Evolutionary conservation across 2,797 vertebrate genomes (phyloP), one percentile per base, ranked within the genome.

Genomic region (Thripadectes ignobilis): DNA sequence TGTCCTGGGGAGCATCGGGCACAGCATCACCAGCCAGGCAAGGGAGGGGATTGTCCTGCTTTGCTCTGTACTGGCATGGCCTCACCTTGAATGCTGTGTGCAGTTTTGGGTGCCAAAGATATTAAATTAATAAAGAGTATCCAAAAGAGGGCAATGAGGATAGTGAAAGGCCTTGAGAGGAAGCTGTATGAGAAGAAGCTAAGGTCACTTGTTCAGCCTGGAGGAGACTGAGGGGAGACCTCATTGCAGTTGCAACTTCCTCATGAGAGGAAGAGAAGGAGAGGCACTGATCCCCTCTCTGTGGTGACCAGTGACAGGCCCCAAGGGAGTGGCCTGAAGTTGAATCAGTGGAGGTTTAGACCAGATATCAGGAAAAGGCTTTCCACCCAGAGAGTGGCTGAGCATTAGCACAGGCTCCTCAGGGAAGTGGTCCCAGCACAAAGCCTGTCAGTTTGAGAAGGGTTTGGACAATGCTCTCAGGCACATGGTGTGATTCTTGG

Each of bases 1-100:
- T 71, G 41, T 41, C 21, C 30, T 41, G 26, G 14, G 22, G 8
- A 0, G 0, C 65, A 41, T 48, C 41, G 62, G 41, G 34, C 26
- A 32, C 17, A 69, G 20, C 11, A 34, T 61, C 0, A 0, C 34
- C 65, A 62, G 34, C 7, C 0, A 0, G 48, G 14, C 17, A 17
- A 32, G 30, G 36, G 21, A 71, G 26, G 17, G 30, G 26, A 63
- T 63, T 63, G 41, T 63, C 30, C 36, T 0, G 1, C 12, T 86
- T 26, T 63, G 14, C 21, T 78, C 65, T 30, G 39, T 0, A 0
- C 29, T 68, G 55, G 24, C 11, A 4, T 1, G 0, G 30, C 72
- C 83, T 52, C 38, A n/a, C 4, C 27, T 62, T 41, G 27, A 30
- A 21, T 41, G 14, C 7, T 41, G 27, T 30, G 27, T n/a, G 20